Conservation (phyloP, 2,888 invertebrate genomes). For the Agonopterix subpropinquella region DNA sequence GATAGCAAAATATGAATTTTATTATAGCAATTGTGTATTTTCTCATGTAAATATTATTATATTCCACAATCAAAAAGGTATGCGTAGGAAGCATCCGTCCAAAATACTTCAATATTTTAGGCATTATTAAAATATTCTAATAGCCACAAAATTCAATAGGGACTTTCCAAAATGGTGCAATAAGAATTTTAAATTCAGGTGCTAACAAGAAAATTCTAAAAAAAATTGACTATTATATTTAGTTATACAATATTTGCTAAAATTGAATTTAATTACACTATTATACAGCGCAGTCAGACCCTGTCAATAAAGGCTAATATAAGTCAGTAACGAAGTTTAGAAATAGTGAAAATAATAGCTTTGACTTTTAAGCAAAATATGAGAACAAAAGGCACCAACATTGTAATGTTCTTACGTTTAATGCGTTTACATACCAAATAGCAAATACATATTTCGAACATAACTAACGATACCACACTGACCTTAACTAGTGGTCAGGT, state of each 20-base stretch:
- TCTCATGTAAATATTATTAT: constrained; percentile 13
- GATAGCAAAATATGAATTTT: constrained; percentile 40
- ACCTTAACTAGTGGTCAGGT: too few relatives aligned
- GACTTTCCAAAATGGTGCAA: constrained; percentile 52
- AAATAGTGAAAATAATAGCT: constrained; percentile 9
- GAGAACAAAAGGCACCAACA: constrained; percentile 3
- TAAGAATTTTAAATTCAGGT: constrained; percentile 52
- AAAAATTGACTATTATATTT: constrained; percentile 55
- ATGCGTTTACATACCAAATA: too few relatives aligned
- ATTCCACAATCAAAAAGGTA: constrained; percentile 20
- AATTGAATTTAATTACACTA: constrained; percentile 60
- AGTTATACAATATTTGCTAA: constrained; percentile 52
- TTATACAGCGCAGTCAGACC: constrained; percentile 62
- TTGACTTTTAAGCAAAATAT: constrained; percentile 17
- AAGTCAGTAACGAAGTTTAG: constrained; percentile 9
- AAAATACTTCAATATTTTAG: constrained; percentile 27
- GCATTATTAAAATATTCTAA: constrained; percentile 25
- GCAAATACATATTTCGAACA: too few relatives aligned
- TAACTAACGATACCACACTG: too few relatives aligned
- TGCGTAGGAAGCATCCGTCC: constrained; percentile 21
- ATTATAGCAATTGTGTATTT: constrained; percentile 21
- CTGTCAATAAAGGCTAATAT: constrained; percentile 69
- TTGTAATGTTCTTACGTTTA: background rate
- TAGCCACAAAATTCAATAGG: constrained; percentile 38
- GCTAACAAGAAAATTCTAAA: constrained; percentile 57